Evolutionary conservation across 2,888 invertebrate species (phyloP), one percentile per base, ranked within the genome.

Genomic region (Limnephilus rhombicus): DNA sequence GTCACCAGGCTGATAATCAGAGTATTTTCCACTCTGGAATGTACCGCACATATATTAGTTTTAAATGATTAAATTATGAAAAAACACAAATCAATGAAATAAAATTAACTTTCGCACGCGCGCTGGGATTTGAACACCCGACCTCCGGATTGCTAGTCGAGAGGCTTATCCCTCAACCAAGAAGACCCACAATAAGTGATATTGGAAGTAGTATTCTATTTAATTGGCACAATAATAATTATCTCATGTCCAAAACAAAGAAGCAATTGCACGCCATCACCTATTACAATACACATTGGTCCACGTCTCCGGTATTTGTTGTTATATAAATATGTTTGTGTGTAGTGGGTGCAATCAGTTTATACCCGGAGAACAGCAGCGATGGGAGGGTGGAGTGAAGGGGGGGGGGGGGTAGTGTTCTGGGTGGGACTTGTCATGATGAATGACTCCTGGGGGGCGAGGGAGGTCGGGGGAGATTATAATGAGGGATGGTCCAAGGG

Each of bases 401-500:
- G 37, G 37, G 41, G 41, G 29, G 29, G 68, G 45, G 41, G 49
- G 83, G 41, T 81, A 82, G 37, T 81, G 91, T 91, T 81, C 90
- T 91, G 92, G 92, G 91, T 88, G 92, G 92, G 90, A 88, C 92
- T 90, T 87, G 88, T 91, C 82, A 91, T 93, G 93, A 93, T 93
- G 93, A 93, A 93, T 93, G 92, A 92, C 90, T 89, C 90, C 92
- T 90, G 92, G 41, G 92, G 45, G 91, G 91, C 34, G 29, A 49
- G 31, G 24, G 81, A 49, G 87, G 85, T 31, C 34, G 82, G 80
- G 80, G 37, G 37, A 90, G 87, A 91, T 91, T 91, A 91, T 93
- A 93, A 93, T 93, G 92, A 93, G 93, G 91, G 93, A 91, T 93
- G 93, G 92, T 91, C 92, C 93, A 91, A 92, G 92, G 92, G 93